Conservation (phyloP, 2,888 invertebrate genomes). For the Terebella lapidaria region DNA sequence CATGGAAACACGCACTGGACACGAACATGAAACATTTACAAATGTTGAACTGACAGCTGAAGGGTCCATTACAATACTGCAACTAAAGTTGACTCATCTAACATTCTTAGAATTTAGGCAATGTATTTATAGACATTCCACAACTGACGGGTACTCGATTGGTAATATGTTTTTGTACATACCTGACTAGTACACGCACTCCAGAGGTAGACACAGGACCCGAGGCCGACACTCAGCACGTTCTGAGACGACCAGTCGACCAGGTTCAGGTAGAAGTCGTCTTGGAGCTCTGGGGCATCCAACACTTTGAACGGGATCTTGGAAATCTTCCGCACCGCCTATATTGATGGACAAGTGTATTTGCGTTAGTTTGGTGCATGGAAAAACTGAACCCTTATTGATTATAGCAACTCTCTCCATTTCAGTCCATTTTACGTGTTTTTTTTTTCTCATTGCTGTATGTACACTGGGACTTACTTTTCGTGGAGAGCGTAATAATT, state of each 20-base stretch:
- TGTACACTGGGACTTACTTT: constrained; percentile 65
- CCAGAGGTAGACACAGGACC: constrained; percentile 97
- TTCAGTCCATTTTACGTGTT: too few species aligned
- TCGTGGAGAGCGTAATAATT: constrained; percentile 85
- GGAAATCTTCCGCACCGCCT: constrained; percentile 94
- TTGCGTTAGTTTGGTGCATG: too few species aligned
- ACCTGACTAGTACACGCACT: constrained; percentile 97
- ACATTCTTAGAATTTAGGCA: too few species aligned
- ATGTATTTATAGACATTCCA: too few species aligned
- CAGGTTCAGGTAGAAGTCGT: constrained; percentile 97
- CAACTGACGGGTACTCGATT: too few species aligned
- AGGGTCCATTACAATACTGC: not conserved
- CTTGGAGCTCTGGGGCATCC: constrained; percentile 93
- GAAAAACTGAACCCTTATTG: too few species aligned
- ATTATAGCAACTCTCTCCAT: too few species aligned
- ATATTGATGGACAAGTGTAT: constrained; percentile 18
- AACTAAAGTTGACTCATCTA: too few species aligned
- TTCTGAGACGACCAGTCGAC: constrained; percentile 99
- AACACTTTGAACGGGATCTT: constrained; percentile 97
- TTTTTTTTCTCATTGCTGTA: too few species aligned
- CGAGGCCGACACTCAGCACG: constrained; percentile 93
- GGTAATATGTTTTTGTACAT: constrained; percentile 4
- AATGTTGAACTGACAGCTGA: not conserved
- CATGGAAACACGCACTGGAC: constrained; percentile 1
- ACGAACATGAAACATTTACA: not conserved